phyloP scores from a whole-genome alignment of 1,140 invertebrate species.

The Rhopalosiphum padi region DNA sequence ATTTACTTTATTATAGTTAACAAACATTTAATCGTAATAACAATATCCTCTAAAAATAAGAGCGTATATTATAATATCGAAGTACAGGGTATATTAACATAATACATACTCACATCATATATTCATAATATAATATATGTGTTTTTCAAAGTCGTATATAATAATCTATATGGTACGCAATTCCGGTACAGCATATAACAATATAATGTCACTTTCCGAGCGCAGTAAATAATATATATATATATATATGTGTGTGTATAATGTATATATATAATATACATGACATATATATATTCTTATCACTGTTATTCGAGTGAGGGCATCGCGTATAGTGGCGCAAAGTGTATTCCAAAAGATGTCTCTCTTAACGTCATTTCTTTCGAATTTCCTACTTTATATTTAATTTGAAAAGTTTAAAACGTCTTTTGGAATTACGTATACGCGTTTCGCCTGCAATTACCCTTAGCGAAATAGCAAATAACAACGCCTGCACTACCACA shows the following conservation, averaged over 20 bases:
- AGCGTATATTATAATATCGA: neutral
- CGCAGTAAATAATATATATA: neutral
- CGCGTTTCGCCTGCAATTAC: neutral
- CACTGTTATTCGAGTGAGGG: neutral
- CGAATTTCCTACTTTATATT: neutral
- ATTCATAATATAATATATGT: neutral
- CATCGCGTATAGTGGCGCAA: neutral
- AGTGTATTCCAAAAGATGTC: neutral
- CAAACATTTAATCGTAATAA: neutral
- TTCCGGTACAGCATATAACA: neutral
- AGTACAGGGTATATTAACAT: neutral
- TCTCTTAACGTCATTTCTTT: neutral
- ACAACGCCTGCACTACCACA: neutral
- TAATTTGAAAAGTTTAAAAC: constrained; percentile 28
- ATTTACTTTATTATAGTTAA: neutral
- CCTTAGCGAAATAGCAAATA: neutral
- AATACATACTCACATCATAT: neutral
- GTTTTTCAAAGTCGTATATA: neutral
- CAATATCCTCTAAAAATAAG: neutral
- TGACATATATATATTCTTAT: neutral
- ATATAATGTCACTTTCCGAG: neutral
- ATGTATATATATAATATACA: neutral
- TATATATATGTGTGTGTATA: no score
- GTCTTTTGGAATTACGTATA: neutral
- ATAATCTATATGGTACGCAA: neutral